phyloP scores from a whole-genome alignment of 2,113 vertebrate genomes.

The Gila orcuttii region DNA sequence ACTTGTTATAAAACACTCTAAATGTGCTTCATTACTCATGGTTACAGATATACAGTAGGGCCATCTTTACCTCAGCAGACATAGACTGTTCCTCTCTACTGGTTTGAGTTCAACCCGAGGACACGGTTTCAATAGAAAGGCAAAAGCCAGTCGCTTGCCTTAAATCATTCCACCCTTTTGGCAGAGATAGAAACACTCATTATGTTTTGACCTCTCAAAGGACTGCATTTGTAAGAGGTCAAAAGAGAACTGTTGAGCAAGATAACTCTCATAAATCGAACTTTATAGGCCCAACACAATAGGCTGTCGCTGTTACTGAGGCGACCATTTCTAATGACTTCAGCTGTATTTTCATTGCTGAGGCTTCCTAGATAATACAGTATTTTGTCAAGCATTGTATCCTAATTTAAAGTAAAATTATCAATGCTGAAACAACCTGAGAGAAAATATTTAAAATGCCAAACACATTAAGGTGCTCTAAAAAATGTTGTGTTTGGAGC shows the following conservation, averaged over 20 bases:
- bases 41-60: too few species aligned
- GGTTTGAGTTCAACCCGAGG: slow-evolving; percentile 44
- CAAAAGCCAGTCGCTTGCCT: slow-evolving; percentile 22
- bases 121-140: slow-evolving; percentile 7
- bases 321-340: neutral
- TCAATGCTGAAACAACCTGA: neutral
- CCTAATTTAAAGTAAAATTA: neutral
- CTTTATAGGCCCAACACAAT: neutral
- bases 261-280: slow-evolving; percentile 11
- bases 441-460: neutral
- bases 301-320: neutral
- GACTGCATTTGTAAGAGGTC: slow-evolving; percentile 15
- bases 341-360: neutral
- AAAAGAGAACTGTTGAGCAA: slow-evolving; percentile 11
- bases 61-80: neutral
- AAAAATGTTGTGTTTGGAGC: neutral
- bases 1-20: neutral
- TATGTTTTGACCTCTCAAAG: slow-evolving; percentile 12
- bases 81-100: neutral
- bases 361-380: neutral
- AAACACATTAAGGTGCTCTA: neutral
- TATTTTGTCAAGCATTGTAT: neutral
- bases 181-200: slow-evolving; percentile 11
- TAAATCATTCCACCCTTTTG: slow-evolving; percentile 17
- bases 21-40: neutral